These are phyloP conservation scores for Cybosia mesomella DNA, from an alignment of 2,888 invertebrate species.

Conservation along the genomic window DNA sequence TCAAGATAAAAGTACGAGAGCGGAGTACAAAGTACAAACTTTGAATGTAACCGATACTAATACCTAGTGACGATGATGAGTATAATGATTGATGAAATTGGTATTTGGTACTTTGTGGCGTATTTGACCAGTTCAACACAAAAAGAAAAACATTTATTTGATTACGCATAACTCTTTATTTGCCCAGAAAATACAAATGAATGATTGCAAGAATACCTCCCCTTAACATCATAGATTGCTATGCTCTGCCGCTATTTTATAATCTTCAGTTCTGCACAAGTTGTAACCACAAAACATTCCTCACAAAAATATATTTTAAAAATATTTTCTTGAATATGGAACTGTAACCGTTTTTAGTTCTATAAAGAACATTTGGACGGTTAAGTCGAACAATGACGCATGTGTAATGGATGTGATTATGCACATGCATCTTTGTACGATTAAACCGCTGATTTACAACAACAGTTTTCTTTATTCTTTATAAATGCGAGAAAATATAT, in stretches of 20 bases:
- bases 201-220: constrained; percentile 82
- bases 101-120: neutral
- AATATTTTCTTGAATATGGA: constrained; percentile 76
- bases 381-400: neutral
- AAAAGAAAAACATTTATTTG: constrained; percentile 49
- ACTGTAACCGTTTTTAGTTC: constrained; percentile 73
- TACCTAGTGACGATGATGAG: too few species aligned
- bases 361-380: constrained; percentile 38
- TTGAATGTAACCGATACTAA: too few species aligned
- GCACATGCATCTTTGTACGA: neutral
- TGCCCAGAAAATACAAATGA: constrained; percentile 86
- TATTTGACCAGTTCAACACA: neutral
- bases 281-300: constrained; percentile 75
- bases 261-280: constrained; percentile 53
- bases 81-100: neutral
- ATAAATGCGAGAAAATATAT: constrained; percentile 58
- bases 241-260: constrained; percentile 61
- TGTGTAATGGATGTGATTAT: neutral
- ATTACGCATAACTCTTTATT: constrained; percentile 84
- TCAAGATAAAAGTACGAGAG: too few species aligned
- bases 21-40: too few species aligned
- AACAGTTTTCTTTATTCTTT: constrained; percentile 45
- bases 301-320: constrained; percentile 83
- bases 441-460: constrained; percentile 45
- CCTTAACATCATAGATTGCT: constrained; percentile 70